phyloP scores from a whole-genome alignment of 2,888 invertebrate genomes.

The Acrobasis repandana region DNA sequence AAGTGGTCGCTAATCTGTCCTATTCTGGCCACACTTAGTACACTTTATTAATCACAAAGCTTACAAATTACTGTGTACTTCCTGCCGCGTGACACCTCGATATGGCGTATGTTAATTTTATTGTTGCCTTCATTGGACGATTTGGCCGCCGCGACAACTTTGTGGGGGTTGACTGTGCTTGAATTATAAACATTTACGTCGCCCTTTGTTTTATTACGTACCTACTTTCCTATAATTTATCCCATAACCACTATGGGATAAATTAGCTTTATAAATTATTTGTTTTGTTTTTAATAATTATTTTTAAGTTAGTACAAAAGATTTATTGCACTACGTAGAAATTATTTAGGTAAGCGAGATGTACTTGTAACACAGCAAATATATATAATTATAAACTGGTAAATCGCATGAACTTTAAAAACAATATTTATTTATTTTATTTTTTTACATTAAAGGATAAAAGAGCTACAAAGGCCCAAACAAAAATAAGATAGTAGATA shows the following conservation, averaged over 20 bases:
- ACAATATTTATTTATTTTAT: too few relatives aligned
- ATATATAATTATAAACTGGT: too few relatives aligned
- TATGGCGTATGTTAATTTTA: conserved; percentile 80
- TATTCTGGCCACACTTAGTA: conserved; percentile 82
- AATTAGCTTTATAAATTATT: conserved; percentile 8
- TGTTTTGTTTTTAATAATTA: conserved; percentile 1
- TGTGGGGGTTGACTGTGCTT: conserved; percentile 59
- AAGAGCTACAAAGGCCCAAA: too few relatives aligned
- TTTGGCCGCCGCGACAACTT: conserved; percentile 69
- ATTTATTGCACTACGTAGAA: too few relatives aligned
- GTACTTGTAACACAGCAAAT: too few relatives aligned
- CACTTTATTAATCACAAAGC: conserved; percentile 83
- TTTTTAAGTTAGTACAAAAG: conserved; percentile 3
- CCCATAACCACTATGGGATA: too few relatives aligned
- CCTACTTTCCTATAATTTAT: not conserved
- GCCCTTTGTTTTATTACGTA: conserved; percentile 40
- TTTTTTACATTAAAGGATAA: too few relatives aligned
- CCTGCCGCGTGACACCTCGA: conserved; percentile 77
- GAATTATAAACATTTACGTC: conserved; percentile 52
- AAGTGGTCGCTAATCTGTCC: conserved; percentile 82
- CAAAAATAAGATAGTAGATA: too few relatives aligned
- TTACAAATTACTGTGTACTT: conserved; percentile 81
- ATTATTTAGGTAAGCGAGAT: too few relatives aligned
- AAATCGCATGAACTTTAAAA: too few relatives aligned
- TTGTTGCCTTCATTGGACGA: conserved; percentile 72